Evolutionary conservation across 2,797 vertebrate species (phyloP).

Genomic region (Onychomys leucogaster): DNA sequence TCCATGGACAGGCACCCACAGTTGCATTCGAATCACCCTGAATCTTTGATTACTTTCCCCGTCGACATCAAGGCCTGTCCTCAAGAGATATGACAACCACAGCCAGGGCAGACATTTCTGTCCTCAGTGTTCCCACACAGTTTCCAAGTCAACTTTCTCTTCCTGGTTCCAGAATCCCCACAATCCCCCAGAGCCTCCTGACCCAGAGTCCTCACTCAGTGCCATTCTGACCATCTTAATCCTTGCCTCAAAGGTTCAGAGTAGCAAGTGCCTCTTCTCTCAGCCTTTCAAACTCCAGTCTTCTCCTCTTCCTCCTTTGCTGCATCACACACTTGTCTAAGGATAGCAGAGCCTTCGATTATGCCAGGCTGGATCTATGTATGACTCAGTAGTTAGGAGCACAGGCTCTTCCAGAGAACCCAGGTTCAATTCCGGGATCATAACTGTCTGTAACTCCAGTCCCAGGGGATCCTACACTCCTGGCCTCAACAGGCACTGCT

Average conservation of each 20-base stretch:
- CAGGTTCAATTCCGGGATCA: not conserved
- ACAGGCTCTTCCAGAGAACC: not conserved
- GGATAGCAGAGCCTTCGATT: not conserved
- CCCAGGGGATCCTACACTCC: not conserved
- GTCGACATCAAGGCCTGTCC: not conserved
- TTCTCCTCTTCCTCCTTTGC: not conserved
- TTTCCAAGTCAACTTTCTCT: conserved; percentile 23
- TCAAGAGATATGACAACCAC: not conserved
- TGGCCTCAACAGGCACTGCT: not conserved
- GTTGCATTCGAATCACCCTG: not conserved
- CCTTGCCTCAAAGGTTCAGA: not conserved
- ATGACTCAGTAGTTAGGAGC: not conserved
- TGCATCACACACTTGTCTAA: not conserved
- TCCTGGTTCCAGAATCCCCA: conserved; percentile 16
- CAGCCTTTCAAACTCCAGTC: not conserved
- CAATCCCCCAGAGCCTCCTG: not conserved
- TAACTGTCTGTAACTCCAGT: not conserved
- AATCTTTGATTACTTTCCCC: conserved; percentile 9
- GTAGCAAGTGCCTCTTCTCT: not conserved
- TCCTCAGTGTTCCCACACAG: not conserved
- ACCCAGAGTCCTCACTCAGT: not conserved
- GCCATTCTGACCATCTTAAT: not conserved
- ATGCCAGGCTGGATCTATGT: not conserved
- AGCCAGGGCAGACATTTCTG: conserved; percentile 2
- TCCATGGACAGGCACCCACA: not conserved